phyloP scores from a whole-genome alignment of 1,140 invertebrate species.

The Tetranychus cinnabarinus region DNA sequence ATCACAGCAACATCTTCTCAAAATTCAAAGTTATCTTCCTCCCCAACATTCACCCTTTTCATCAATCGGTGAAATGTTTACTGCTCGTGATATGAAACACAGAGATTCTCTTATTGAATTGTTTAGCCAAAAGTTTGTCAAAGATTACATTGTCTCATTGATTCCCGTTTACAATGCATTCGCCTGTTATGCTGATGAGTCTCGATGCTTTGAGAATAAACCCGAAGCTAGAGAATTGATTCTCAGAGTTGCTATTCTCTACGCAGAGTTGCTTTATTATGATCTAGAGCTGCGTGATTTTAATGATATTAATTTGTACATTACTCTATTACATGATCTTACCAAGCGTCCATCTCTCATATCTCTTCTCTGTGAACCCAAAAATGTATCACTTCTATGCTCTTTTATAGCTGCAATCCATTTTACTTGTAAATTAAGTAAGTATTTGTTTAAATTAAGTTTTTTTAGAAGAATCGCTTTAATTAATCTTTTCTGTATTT shows the following conservation, averaged over 20 bases:
- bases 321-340: neutral
- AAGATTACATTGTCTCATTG: constrained; percentile 23
- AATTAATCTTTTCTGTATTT: neutral
- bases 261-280: constrained; percentile 26
- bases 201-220: constrained; percentile 18
- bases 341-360: neutral
- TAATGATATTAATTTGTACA: neutral
- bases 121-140: constrained; percentile 27
- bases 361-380: neutral
- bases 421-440: neutral
- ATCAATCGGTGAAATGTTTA: constrained; percentile 3
- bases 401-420: constrained; percentile 1
- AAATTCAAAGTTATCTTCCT: constrained; percentile 20
- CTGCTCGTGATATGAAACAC: constrained; percentile 23
- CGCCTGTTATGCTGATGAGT: neutral
- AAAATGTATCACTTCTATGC: neutral
- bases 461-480: too few species aligned
- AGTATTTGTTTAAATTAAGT: neutral
- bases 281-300: neutral
- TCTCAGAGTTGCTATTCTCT: constrained; percentile 32
- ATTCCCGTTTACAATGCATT: constrained; percentile 2
- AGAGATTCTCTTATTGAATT: constrained; percentile 27
- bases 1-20: neutral
- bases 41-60: constrained; percentile 26
- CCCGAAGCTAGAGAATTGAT: constrained; percentile 29